A percentile compares a stretch with the other conserved stretches of the same genome.
Evolutionary conservation across 2,113 vertebrate species (phyloP).

Genomic region (Xiphophorus maculatus): DNA sequence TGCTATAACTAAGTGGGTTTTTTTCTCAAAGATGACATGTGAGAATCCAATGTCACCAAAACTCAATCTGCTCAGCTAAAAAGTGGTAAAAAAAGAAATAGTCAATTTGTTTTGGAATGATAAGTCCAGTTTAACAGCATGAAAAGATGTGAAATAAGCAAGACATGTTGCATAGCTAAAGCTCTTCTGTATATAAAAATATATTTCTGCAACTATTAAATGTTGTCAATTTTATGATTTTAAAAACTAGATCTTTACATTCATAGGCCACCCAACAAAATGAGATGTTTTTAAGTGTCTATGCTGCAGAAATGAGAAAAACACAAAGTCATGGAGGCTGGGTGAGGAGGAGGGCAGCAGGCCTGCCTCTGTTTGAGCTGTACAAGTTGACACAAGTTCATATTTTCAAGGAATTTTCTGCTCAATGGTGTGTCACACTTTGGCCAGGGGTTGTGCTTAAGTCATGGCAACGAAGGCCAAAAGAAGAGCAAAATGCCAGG

Average conservation of each 20-base stretch:
- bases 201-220: neutral
- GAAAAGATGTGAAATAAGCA: neutral
- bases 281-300: constrained; percentile 73
- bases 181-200: neutral
- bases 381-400: constrained; percentile 81
- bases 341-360: constrained; percentile 44
- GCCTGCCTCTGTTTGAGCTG: constrained; percentile 70
- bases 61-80: too few species aligned
- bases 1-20: too few species aligned
- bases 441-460: constrained; percentile 61
- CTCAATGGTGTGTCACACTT: constrained; percentile 49
- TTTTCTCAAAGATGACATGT: too few species aligned
- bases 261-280: constrained; percentile 48
- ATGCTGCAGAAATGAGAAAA: constrained; percentile 51
- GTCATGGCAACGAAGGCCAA: constrained; percentile 51
- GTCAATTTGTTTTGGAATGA: too few species aligned
- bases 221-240: neutral
- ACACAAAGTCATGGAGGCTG: neutral
- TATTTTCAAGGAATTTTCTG: constrained; percentile 81
- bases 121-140: neutral
- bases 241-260: constrained; percentile 29
- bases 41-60: too few species aligned
- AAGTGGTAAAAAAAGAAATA: too few species aligned
- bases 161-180: neutral
- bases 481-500: constrained; percentile 58